Base-by-base conservation (phyloP, 2,888 invertebrate genomes). In the Tipula unca region DNA sequence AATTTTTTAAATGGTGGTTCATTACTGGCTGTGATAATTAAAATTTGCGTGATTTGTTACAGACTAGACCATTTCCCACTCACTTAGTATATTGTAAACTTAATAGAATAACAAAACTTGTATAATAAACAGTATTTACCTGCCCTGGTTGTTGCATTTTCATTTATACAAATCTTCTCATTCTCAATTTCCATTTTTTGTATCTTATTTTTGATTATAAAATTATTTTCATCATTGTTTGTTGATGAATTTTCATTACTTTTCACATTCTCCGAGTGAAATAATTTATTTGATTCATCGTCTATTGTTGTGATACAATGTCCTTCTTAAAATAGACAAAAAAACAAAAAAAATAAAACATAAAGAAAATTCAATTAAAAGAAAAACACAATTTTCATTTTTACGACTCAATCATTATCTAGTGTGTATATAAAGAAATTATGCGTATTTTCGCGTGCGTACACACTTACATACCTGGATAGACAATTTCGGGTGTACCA, bases 171-270 rank as follows among this genome's bases (percentile, higher is more conserved):
- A 69, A 69, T 69, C 10, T 69, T 69, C 69, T 69, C 69, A 35
- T 83, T 83, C 32, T 83, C 83, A 83, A 83, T 32, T 83, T 83
- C 83, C 83, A 83, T 83, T 83, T 83, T 83, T 83, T 83, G 83
- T 83, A 83, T 83, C 32, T 83, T 83, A 83, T 83, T 83, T 83
- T 83, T 83, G 17, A 83, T 83, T 83, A 35, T 83, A 83, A 83
- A 83, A 83, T 83, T 83, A 83, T 83, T 83, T 83, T 83, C 83
- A 83, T 83, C 83, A 29, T 83, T 83, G 35, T 83, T 83, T 83
- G 83, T 69, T 69, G 69, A 69, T 69, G 69, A 29, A 83, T 83
- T 83, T 83, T 83, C 83, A 32, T 83, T 83, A 83, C 14, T 83
- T 32, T 83, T 29, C 69, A 69, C 25, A 69, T 69, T 69, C 10